A percentile compares a stretch with the other conserved stretches of the same genome.
Evolutionary conservation across 2,113 vertebrate genomes (phyloP).

Genomic region (Lonchura striata): DNA sequence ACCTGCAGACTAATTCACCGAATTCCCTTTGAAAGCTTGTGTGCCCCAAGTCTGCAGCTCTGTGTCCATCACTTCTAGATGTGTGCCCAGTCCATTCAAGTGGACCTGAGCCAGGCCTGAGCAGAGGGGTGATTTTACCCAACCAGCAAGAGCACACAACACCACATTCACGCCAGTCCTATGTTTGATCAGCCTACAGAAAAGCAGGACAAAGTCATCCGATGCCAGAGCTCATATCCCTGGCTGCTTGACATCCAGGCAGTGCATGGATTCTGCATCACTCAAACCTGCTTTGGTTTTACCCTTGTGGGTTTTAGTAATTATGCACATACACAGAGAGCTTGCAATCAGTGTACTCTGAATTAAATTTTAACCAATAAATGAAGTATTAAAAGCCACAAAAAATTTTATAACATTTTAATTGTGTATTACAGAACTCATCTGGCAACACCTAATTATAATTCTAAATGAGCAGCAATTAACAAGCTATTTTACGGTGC

Average conservation of each 20-base stretch:
- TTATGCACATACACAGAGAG: constrained; percentile 1
- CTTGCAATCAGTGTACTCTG: constrained; percentile 20
- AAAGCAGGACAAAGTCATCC: background rate
- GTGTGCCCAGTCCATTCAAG: background rate
- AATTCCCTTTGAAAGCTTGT: background rate
- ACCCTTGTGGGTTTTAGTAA: constrained; percentile 42
- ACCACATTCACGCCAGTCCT: background rate
- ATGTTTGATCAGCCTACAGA: background rate
- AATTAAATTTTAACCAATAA: constrained; percentile 64
- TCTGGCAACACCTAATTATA: constrained; percentile 52
- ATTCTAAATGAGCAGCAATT: constrained; percentile 50
- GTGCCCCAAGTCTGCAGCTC: background rate
- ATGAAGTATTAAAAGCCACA: constrained; percentile 59
- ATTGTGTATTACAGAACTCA: constrained; percentile 47
- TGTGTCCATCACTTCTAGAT: background rate
- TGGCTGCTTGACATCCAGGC: background rate
- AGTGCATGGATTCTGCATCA: background rate
- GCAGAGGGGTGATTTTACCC: background rate
- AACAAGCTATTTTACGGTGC: constrained; percentile 46
- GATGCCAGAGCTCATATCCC: background rate
- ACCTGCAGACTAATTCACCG: background rate
- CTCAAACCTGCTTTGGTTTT: background rate
- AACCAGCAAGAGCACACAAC: background rate
- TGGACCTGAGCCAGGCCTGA: background rate
- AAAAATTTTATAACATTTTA: constrained; percentile 43